Percentiles rank a stretch among this genome's conserved stretches.
phyloP scores from a whole-genome alignment of 1,140 invertebrate species.

The Periplaneta americana region DNA sequence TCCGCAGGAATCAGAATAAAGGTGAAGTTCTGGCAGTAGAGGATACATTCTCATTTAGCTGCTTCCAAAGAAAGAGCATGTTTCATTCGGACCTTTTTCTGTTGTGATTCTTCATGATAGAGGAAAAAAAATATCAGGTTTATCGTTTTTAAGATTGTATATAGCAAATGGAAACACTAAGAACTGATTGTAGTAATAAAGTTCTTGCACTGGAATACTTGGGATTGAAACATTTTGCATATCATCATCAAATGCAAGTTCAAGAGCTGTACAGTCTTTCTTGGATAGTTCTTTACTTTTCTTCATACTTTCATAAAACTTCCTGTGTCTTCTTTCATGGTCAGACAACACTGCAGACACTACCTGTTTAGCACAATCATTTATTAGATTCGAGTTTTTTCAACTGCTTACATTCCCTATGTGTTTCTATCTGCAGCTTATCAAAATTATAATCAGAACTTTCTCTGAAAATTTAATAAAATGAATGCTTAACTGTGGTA shows the following conservation, averaged over 20 bases:
- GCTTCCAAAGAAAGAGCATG: background rate
- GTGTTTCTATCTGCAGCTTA: too few species aligned
- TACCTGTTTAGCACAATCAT: too few species aligned
- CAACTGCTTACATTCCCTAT: too few species aligned
- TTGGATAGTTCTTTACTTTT: conserved; percentile 8
- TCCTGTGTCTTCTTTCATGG: too few species aligned
- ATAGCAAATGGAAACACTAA: conserved; percentile 7
- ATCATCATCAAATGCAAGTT: background rate
- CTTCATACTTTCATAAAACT: conserved; percentile 8
- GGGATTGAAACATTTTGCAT: conserved; percentile 10
- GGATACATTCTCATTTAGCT: conserved; percentile 4
- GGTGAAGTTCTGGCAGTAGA: background rate
- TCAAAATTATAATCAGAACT: too few species aligned
- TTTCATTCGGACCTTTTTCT: background rate
- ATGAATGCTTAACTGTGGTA: too few species aligned
- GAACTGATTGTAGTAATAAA: conserved; percentile 5
- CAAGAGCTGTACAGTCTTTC: background rate
- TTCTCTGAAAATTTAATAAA: too few species aligned
- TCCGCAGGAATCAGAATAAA: background rate
- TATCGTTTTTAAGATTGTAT: background rate
- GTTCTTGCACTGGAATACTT: background rate
- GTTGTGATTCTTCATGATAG: background rate
- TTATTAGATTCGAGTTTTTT: too few species aligned
- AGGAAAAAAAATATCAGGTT: background rate
- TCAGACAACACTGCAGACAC: too few species aligned